These are phyloP conservation scores for Aporophyla lueneburgensis DNA, from an alignment of 2,888 invertebrate species.

Conservation along the genomic window DNA sequence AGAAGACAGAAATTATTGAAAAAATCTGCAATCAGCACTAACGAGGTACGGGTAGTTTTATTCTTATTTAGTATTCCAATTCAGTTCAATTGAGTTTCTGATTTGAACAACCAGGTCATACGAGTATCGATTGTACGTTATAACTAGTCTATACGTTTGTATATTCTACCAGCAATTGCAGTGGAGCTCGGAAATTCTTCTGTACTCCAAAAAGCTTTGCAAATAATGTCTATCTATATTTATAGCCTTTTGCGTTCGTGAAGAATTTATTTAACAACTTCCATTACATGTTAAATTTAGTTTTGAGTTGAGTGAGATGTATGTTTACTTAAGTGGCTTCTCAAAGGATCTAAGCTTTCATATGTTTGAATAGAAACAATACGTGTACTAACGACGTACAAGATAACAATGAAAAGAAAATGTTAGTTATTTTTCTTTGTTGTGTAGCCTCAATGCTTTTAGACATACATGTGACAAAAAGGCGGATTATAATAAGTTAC, in stretches of 20 bases:
- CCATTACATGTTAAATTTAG: slow-evolving; percentile 11
- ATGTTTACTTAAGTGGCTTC: slow-evolving; percentile 19
- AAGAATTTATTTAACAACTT: slow-evolving; percentile 17
- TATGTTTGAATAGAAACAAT: slow-evolving; percentile 33
- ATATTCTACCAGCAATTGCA: slow-evolving; percentile 9
- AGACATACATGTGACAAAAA: slow-evolving; percentile 35
- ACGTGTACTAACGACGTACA: slow-evolving; percentile 18
- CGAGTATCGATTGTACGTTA: slow-evolving; percentile 15
- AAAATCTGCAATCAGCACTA: slow-evolving; percentile 84
- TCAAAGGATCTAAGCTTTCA: slow-evolving; percentile 19
- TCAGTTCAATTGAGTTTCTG: slow-evolving; percentile 19
- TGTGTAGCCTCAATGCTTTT: slow-evolving; percentile 31
- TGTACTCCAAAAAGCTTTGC: slow-evolving; percentile 18
- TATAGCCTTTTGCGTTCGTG: slow-evolving; percentile 20
- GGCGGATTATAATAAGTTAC: slow-evolving; percentile 37
- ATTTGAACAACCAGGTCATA: slow-evolving; percentile 30
- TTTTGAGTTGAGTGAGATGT: slow-evolving; percentile 23
- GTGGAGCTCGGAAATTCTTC: slow-evolving; percentile 2
- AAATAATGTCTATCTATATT: not conserved
- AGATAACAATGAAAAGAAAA: slow-evolving; percentile 40
- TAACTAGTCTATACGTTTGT: slow-evolving; percentile 14
- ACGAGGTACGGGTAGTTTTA: slow-evolving; percentile 79
- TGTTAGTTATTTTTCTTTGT: slow-evolving; percentile 47
- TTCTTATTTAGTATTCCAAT: slow-evolving; percentile 26
- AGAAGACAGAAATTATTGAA: slow-evolving; percentile 93